phyloP scores from a whole-genome alignment of 2,797 vertebrate species.

The Enteromius paludinosus region DNA sequence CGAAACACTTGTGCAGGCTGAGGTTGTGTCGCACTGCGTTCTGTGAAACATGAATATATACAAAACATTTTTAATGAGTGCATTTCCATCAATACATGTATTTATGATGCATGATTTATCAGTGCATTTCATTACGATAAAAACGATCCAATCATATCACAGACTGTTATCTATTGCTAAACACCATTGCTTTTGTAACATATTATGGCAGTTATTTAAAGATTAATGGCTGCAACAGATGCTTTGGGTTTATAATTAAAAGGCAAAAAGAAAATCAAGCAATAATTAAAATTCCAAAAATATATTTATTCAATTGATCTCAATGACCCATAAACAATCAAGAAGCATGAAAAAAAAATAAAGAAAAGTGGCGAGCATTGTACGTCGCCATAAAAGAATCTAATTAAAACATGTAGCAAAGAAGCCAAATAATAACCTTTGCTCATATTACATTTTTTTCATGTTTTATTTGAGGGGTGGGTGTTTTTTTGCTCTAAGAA shows the following conservation, averaged over 20 bases:
- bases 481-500: slow-evolving; percentile 84
- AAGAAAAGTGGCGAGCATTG: slow-evolving; percentile 36
- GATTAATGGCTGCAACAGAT: not conserved
- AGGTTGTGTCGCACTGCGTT: slow-evolving; percentile 99
- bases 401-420: slow-evolving; percentile 80
- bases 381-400: slow-evolving; percentile 64
- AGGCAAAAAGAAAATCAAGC: not conserved
- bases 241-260: not conserved
- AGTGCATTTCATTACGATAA: not conserved
- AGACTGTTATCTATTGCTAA: not conserved
- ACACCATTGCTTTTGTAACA: not conserved
- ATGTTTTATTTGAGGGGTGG: slow-evolving; percentile 66
- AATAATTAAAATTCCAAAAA: slow-evolving; percentile 37
- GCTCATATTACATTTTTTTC: slow-evolving; percentile 76
- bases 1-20: slow-evolving; percentile 99
- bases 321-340: slow-evolving; percentile 59
- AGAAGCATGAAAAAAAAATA: slow-evolving; percentile 51
- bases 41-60: slow-evolving; percentile 67
- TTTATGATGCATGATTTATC: not conserved
- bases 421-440: slow-evolving; percentile 80
- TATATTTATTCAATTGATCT: slow-evolving; percentile 17
- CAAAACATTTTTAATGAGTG: not conserved
- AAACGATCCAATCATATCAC: not conserved
- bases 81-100: not conserved
- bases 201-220: not conserved